These are phyloP conservation scores for Bucco capensis DNA, from an alignment of 2,113 vertebrate species.

Conservation along the genomic window DNA sequence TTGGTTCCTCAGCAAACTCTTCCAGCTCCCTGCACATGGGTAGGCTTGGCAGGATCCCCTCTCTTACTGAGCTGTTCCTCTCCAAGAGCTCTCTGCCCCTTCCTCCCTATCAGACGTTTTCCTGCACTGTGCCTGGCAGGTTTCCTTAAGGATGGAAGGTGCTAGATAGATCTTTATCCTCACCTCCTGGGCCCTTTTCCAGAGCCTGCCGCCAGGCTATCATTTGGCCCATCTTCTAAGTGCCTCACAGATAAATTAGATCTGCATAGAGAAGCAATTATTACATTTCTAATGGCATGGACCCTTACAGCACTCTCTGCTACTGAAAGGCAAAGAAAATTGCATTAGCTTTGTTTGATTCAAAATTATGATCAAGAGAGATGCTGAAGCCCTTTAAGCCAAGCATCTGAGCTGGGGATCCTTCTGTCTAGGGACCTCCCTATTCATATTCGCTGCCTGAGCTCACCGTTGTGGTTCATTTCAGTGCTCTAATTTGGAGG, in stretches of 20 bases:
- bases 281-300: slow-evolving; percentile 57
- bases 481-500: neutral
- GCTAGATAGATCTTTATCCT: slow-evolving; percentile 53
- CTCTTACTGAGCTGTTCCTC: neutral
- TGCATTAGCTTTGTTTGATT: slow-evolving; percentile 60
- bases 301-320: slow-evolving; percentile 34
- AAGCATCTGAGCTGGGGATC: neutral
- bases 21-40: neutral
- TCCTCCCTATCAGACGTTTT: neutral
- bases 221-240: slow-evolving; percentile 47
- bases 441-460: neutral
- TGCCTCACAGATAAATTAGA: slow-evolving; percentile 51
- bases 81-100: neutral
- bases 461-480: neutral
- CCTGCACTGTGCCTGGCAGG: neutral
- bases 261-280: slow-evolving; percentile 58
- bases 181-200: slow-evolving; percentile 21
- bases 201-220: slow-evolving; percentile 4
- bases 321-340: slow-evolving; percentile 54
- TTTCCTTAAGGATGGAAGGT: slow-evolving; percentile 3
- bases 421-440: neutral
- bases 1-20: neutral
- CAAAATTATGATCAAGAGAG: slow-evolving; percentile 32
- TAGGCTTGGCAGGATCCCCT: neutral
- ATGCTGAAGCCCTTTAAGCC: slow-evolving; percentile 8